phyloP scores from a whole-genome alignment of 2,888 invertebrate species.

The Metopia argyrocephala region DNA sequence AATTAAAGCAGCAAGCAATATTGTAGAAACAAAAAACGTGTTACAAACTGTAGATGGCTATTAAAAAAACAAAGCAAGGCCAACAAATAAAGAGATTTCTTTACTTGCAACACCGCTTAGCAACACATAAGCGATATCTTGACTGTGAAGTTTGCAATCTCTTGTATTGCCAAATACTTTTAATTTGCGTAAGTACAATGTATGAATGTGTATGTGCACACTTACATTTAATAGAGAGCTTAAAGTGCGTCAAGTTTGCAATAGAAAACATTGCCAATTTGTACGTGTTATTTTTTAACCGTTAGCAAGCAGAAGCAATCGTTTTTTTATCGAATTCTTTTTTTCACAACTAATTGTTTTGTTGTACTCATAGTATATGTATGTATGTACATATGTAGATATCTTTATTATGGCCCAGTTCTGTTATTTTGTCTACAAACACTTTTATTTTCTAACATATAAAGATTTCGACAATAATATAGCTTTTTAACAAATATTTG shows the following conservation, averaged over 20 bases:
- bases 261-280: slow-evolving; percentile 26
- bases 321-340: too few relatives aligned
- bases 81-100: not conserved
- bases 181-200: not conserved
- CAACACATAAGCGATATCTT: not conserved
- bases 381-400: not conserved
- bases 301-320: too few relatives aligned
- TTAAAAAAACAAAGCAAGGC: not conserved
- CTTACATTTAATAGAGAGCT: not conserved
- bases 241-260: slow-evolving; percentile 12
- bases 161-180: not conserved
- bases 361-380: not conserved
- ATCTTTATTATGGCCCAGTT: too few relatives aligned
- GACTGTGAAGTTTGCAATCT: not conserved
- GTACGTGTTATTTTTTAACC: slow-evolving; percentile 16
- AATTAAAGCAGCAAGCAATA: too few relatives aligned
- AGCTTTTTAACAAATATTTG: too few relatives aligned
- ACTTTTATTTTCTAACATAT: too few relatives aligned
- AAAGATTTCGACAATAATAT: too few relatives aligned
- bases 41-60: not conserved
- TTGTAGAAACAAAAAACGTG: not conserved
- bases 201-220: too few relatives aligned
- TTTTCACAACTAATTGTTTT: not conserved
- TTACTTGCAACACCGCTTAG: not conserved
- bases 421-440: too few relatives aligned